These are phyloP conservation scores for Catocala sponsa DNA, from an alignment of 2,888 invertebrate genomes.

Conservation along the genomic window DNA sequence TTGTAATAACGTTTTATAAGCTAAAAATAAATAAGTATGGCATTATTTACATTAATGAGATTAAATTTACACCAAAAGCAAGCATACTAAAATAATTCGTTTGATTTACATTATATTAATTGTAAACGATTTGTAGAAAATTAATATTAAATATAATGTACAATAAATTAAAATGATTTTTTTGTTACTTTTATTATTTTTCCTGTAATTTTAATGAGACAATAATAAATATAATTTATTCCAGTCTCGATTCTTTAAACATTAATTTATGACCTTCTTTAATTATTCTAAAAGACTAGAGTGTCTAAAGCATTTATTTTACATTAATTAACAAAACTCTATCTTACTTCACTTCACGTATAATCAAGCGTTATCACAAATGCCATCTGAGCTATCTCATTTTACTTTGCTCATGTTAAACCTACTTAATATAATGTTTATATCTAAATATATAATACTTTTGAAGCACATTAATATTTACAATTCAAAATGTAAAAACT, in stretches of 20 bases:
- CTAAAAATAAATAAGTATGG: not conserved
- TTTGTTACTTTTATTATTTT: not conserved
- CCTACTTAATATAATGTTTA: constrained; percentile 31
- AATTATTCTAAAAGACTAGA: constrained; percentile 24
- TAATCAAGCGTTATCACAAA: constrained; percentile 73
- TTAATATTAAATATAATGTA: too few species aligned
- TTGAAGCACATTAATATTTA: constrained; percentile 53
- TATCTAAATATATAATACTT: constrained; percentile 36
- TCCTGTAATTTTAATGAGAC: not conserved
- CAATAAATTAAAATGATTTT: too few species aligned
- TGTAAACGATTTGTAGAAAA: too few species aligned
- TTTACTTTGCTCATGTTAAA: constrained; percentile 39
- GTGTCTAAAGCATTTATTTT: constrained; percentile 44
- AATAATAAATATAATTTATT: constrained; percentile 14
- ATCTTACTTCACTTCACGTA: constrained; percentile 40
- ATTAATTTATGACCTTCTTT: constrained; percentile 17
- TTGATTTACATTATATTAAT: too few species aligned
- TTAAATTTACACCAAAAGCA: constrained; percentile 39
- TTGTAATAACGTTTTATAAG: constrained; percentile 5
- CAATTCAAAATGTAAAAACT: constrained; percentile 29
- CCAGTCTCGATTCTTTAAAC: constrained; percentile 37
- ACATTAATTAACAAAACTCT: constrained; percentile 46
- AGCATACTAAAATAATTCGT: constrained; percentile 13
- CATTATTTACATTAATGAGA: constrained; percentile 41
- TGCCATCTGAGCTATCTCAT: constrained; percentile 62